These are phyloP conservation scores for Coendou prehensilis DNA, from an alignment of 2,797 vertebrate genomes.

Conservation along the genomic window DNA sequence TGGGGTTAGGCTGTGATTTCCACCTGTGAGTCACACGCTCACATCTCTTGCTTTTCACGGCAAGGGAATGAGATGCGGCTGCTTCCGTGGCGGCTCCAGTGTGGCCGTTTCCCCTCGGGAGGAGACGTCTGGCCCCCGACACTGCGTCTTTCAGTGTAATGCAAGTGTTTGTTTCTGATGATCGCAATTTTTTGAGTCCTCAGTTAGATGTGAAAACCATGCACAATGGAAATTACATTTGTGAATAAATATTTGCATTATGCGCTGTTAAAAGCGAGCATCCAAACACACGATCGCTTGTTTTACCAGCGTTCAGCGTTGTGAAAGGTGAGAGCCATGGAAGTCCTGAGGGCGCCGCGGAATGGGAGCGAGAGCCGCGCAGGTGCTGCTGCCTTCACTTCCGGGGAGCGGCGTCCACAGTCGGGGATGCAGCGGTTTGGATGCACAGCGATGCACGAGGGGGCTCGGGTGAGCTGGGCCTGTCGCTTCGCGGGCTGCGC, in stretches of 20 bases:
- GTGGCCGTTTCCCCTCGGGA: background rate
- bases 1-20: background rate
- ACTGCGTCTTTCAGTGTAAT: constrained; percentile 8
- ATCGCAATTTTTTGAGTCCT: constrained; percentile 62
- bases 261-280: constrained; percentile 21
- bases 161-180: constrained; percentile 39
- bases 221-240: constrained; percentile 65
- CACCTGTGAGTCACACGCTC: background rate
- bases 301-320: background rate
- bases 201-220: constrained; percentile 72
- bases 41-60: background rate
- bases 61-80: rapidly evolving
- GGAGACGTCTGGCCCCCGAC: background rate
- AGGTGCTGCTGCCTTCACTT: background rate
- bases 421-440: background rate
- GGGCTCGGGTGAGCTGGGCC: background rate
- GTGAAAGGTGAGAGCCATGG: background rate
- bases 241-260: constrained; percentile 68
- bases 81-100: background rate
- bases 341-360: background rate
- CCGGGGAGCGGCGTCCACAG: background rate
- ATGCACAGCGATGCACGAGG: rapidly evolving
- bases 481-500: background rate
- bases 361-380: background rate
- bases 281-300: constrained; percentile 17